phyloP scores from a whole-genome alignment of 2,888 invertebrate genomes.

The Dryadula phaetusa region DNA sequence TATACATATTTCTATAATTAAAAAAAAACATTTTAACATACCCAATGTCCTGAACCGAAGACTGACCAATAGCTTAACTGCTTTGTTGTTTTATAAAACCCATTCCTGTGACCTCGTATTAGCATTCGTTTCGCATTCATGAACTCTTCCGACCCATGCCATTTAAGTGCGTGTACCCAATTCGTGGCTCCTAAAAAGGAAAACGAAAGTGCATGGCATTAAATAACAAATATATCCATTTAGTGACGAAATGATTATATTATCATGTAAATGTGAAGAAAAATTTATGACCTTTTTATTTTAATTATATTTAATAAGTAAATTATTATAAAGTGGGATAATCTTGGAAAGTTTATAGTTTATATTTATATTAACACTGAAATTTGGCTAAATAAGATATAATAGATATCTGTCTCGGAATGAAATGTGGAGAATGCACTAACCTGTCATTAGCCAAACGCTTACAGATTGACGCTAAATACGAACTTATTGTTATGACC shows the following conservation, averaged over 20 bases:
- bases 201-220: constrained; percentile 13
- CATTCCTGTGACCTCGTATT: constrained; percentile 65
- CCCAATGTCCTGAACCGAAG: constrained; percentile 77
- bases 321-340: no score
- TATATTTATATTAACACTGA: no score
- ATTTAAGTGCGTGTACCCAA: constrained; percentile 74
- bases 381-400: no score
- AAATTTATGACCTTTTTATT: background rate
- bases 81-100: constrained; percentile 66
- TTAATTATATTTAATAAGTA: no score
- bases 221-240: background rate
- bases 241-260: background rate
- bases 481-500: no score
- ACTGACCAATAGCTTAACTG: constrained; percentile 74
- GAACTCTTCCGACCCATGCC: constrained; percentile 68
- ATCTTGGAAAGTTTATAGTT: no score
- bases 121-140: constrained; percentile 54
- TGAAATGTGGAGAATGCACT: no score
- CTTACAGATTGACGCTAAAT: no score
- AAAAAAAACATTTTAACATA: constrained; percentile 49
- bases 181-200: constrained; percentile 65
- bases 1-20: background rate
- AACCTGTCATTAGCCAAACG: no score
- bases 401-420: no score
- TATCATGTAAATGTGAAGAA: background rate